Evolutionary conservation across 2,888 invertebrate genomes (phyloP), one percentile per base, ranked within the genome.

Genomic region (Dolichopus griseipennis): DNA sequence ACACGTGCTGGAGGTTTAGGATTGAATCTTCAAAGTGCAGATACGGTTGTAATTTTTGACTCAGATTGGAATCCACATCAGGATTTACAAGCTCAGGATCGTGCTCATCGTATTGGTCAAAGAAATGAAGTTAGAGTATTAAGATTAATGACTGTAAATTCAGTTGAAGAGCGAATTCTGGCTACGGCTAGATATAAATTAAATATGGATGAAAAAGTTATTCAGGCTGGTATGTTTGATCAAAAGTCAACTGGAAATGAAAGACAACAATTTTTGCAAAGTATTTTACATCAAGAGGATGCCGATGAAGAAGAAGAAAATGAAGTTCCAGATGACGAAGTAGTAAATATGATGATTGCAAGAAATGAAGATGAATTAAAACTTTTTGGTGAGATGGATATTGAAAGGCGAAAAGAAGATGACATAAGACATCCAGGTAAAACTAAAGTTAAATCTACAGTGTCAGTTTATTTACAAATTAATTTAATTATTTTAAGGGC

Each of bases 21-120:
- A 68, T 88, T 99, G 74, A 99, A 99, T 86, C 84, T 99, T 74
- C 99, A 99, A 83, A 93, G 95, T 69, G 99, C 99, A 6, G 99
- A 99, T 81, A 99, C 99, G 22, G 99, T 99, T 72, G 87, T 99
- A 73, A 98, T 99, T 73, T 99, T 98, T 81, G 99, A 99, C 83
- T 98, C 98, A 0, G 99, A 99, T 83, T 99, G 99, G 99, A 99
- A 99, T 86, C 99, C 99, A 3, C 99, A 99, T 85, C 99, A 99
- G 90, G 98, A 99, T 86, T 86, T 99, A 74, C 99, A 99, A 88
- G 99, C 99, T 1, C 98, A 99, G 84, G 99, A 99, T 85, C 89
- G 99, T 78, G 99, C 99, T 5, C 99, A 99, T 87, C 91, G 99
- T 82, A 99, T 99, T 74, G 99, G 99, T 0, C 99, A 99, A 82